Percentiles rank a stretch among this genome's conserved stretches.
Conservation (phyloP, 2,113 vertebrate species). For the Boleophthalmus pectinirostris region DNA sequence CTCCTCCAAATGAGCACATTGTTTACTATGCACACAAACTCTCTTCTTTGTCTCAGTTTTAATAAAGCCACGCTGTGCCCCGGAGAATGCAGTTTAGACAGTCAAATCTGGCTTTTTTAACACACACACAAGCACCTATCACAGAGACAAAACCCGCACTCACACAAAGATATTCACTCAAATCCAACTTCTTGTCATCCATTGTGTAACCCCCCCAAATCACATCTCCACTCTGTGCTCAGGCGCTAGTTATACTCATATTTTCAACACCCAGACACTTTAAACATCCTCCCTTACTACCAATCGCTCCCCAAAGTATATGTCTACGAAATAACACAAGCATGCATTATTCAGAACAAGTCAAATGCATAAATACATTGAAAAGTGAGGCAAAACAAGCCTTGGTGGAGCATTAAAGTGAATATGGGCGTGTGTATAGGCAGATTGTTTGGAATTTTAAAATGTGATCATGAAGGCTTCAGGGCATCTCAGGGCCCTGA, state of each 20-base stretch:
- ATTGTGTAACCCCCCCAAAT: slow-evolving; percentile 28
- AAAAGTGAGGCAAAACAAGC: slow-evolving; percentile 53
- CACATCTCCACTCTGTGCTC: slow-evolving; percentile 34
- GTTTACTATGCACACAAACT: slow-evolving; percentile 3
- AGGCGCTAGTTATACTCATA: slow-evolving; percentile 42
- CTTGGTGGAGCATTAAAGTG: slow-evolving; percentile 41
- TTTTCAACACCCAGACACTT: slow-evolving; percentile 37
- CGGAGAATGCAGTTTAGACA: slow-evolving; percentile 5
- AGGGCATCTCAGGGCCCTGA: not conserved
- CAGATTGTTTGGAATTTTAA: not conserved
- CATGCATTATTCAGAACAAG: slow-evolving; percentile 65
- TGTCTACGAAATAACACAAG: slow-evolving; percentile 47
- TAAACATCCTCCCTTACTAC: slow-evolving; percentile 44
- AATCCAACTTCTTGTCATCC: slow-evolving; percentile 15
- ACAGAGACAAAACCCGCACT: slow-evolving; percentile 9
- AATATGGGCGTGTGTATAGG: slow-evolving; percentile 10
- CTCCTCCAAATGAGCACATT: slow-evolving; percentile 4
- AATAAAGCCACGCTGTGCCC: slow-evolving; percentile 1
- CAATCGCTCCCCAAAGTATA: slow-evolving; percentile 32
- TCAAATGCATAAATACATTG: slow-evolving; percentile 63
- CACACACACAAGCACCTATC: not conserved
- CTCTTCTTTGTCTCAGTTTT: not conserved
- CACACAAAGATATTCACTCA: slow-evolving; percentile 21
- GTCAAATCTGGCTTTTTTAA: slow-evolving; percentile 11
- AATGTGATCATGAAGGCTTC: not conserved